Base-by-base conservation (phyloP, 2,888 invertebrate genomes). In the Ferdinandea cuprea region DNA sequence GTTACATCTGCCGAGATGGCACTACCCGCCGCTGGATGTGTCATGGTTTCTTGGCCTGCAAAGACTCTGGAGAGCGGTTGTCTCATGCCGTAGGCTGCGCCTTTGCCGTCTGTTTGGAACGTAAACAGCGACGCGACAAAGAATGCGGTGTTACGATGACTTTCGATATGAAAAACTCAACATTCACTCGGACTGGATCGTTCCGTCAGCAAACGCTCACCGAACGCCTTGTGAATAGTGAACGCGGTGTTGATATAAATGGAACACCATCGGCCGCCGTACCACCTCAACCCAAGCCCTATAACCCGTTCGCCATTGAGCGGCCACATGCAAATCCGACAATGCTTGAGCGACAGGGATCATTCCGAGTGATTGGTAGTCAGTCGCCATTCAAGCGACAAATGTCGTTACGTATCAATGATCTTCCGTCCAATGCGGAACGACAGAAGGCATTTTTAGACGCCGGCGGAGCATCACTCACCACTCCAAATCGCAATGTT, bases 11-110 rank as follows among this genome's bases (percentile, higher is more conserved):
- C 90, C 94, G 99, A 77, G 99, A 99, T 91, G 99, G 99, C 77
- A 98, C 99, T 11, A 99, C 99, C 0, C 94, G 99, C 5, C 94
- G 99, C 15, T 99, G 99, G 99, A 99, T 99, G 98, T 99, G 99
- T 90, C 99, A 99, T 92, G 99, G 99, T 40, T 99, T 99, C 91
- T 93, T 98, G 86, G 98, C 99, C 61, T 93, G 96, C 63, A 96
- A 98, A 89, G 99, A 99, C 92, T 96, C 97, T 87, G 99, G 99
- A 73, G 99, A 99, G 92, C 94, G 99, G 50, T 92, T 99, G 85
- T 99, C 99, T 87, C 99, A 99, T 92, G 99, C 99, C 1, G 99
- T 99, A 28, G 99, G 99, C 42, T 99, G 99, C 92, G 99, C 99
- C 56, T 99, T 99, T 92, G 98, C 99, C 66, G 98, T 99, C 1